Evolutionary conservation across 2,888 invertebrate species (phyloP).

Genomic region (Cheiracanthium punctorium): DNA sequence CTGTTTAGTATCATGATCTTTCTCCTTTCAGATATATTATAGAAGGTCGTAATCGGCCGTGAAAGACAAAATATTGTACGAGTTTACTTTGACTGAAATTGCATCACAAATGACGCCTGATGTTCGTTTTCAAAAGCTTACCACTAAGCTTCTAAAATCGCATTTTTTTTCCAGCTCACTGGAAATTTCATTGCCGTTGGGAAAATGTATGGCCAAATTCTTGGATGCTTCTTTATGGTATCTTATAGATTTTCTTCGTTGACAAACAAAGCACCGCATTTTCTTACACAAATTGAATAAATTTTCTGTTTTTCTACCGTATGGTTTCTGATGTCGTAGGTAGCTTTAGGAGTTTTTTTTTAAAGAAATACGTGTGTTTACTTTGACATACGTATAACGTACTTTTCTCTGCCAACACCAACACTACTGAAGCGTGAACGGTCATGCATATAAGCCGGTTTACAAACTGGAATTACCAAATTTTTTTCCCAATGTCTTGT

Average conservation of each 20-base stretch:
- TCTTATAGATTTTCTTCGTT: neutral
- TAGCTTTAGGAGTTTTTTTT: neutral
- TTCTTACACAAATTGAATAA: neutral
- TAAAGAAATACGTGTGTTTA: no score
- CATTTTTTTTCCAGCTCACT: neutral
- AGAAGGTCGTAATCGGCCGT: neutral
- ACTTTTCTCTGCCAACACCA: no score
- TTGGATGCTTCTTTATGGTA: neutral
- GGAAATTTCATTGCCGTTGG: neutral
- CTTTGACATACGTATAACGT: no score
- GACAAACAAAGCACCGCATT: neutral
- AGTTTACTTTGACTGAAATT: neutral
- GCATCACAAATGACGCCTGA: constrained; percentile 15
- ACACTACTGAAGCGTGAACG: no score
- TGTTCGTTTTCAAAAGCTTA: neutral
- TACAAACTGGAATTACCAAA: no score
- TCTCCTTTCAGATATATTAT: neutral
- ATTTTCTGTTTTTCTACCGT: neutral
- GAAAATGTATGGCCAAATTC: neutral
- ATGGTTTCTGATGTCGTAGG: neutral
- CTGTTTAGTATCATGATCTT: neutral
- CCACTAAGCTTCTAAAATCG: neutral
- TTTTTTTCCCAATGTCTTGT: no score
- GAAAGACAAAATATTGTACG: neutral
- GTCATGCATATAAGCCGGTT: no score